A percentile compares a stretch with the other conserved stretches of the same genome.
Evolutionary conservation across 2,888 invertebrate genomes (phyloP).

Genomic region (Argyresthia goedartella): DNA sequence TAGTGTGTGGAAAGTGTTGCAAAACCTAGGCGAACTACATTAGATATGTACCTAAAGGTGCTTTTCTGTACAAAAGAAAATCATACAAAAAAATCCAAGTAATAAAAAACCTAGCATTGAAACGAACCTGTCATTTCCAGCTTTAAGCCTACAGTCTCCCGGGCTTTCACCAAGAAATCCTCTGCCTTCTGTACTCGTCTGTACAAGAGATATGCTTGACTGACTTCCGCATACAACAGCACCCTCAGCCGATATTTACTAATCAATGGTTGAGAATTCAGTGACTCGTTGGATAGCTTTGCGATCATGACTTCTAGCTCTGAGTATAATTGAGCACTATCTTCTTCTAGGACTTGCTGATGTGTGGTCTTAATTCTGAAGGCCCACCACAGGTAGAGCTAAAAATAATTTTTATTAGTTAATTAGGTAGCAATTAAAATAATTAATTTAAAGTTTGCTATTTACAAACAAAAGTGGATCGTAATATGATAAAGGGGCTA

Average conservation of each 20-base stretch:
- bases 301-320: conserved; percentile 66
- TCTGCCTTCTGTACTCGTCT: conserved; percentile 79
- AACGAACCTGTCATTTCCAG: conserved; percentile 76
- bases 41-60: no score
- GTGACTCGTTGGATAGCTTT: conserved; percentile 48
- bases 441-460: no score
- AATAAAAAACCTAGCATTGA: not conserved
- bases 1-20: no score
- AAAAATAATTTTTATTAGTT: conserved; percentile 1
- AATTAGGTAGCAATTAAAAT: no score
- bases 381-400: conserved; percentile 77
- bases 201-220: conserved; percentile 80
- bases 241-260: conserved; percentile 41
- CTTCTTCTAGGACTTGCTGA: conserved; percentile 83
- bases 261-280: conserved; percentile 21
- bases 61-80: no score
- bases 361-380: conserved; percentile 80
- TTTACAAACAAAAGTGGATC: conserved; percentile 12
- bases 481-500: no score
- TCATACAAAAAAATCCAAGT: not conserved
- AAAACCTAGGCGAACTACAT: no score
- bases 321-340: conserved; percentile 75
- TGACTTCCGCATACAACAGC: conserved; percentile 60
- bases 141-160: conserved; percentile 74
- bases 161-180: conserved; percentile 75